phyloP scores from a whole-genome alignment of 2,888 invertebrate species.

The Platypus cylindrus region DNA sequence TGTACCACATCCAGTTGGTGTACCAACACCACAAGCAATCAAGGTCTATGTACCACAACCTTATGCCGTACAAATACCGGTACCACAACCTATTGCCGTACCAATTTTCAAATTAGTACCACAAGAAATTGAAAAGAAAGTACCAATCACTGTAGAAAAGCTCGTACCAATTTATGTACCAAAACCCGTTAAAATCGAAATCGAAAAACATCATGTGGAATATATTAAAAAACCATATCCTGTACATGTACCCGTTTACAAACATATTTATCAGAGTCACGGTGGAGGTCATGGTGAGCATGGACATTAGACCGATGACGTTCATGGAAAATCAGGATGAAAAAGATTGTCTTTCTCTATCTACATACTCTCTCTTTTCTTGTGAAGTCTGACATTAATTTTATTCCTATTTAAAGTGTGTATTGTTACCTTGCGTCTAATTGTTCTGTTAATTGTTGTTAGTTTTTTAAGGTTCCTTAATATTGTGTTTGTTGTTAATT shows the following conservation, averaged over 20 bases:
- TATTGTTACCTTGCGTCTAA: conserved; percentile 10
- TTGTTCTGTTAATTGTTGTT: conserved; percentile 11
- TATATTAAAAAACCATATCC: conserved; percentile 53
- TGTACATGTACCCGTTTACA: conserved; percentile 61
- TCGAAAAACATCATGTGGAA: conserved; percentile 60
- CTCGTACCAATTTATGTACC: conserved; percentile 58
- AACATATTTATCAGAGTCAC: conserved; percentile 52
- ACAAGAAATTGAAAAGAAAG: conserved; percentile 57
- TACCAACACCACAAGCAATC: conserved; percentile 55
- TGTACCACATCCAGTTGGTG: conserved; percentile 60
- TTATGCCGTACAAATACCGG: conserved; percentile 56
- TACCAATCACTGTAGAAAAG: conserved; percentile 62
- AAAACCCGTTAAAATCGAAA: conserved; percentile 63
- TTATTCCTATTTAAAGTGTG: conserved; percentile 2
- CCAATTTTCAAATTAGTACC: conserved; percentile 62
- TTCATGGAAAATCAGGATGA: no score
- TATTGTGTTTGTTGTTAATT: conserved; percentile 1
- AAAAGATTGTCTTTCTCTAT: no score
- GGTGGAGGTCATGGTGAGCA: conserved; percentile 13
- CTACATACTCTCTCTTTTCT: not conserved
- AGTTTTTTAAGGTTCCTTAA: conserved; percentile 12
- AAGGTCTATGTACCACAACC: conserved; percentile 64
- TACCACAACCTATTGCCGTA: conserved; percentile 59
- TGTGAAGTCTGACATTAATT: conserved; percentile 5
- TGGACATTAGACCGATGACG: conserved; percentile 7